These are phyloP conservation scores for Polyodon spathula DNA, from an alignment of 2,113 vertebrate species.

Conservation along the genomic window DNA sequence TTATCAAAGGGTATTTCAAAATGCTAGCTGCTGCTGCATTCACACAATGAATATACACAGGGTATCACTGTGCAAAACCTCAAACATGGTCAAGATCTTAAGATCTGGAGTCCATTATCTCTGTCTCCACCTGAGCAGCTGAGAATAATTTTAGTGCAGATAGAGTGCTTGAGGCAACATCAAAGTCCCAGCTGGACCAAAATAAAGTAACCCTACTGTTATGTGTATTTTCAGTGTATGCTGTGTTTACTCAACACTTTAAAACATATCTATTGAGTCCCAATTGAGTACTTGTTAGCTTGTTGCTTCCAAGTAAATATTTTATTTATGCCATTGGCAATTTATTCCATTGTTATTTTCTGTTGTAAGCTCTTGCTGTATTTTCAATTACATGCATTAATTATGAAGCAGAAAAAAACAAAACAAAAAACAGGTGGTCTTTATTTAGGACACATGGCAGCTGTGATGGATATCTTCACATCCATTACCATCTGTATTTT, in stretches of 20 bases:
- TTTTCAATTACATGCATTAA: too few relatives aligned
- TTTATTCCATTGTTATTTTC: too few relatives aligned
- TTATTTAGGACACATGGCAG: too few relatives aligned
- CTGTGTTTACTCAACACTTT: neutral
- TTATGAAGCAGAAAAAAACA: too few relatives aligned
- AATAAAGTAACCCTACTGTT: conserved; percentile 20
- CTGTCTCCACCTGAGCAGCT: conserved; percentile 31
- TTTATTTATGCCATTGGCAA: too few relatives aligned
- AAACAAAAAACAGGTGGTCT: too few relatives aligned
- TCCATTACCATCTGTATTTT: too few relatives aligned
- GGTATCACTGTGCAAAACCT: neutral
- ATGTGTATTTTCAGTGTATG: conserved; percentile 10
- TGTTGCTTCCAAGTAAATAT: neutral
- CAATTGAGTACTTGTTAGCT: too few relatives aligned
- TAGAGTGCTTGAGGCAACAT: conserved; percentile 22
- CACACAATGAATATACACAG: neutral
- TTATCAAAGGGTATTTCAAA: too few relatives aligned
- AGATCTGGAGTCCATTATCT: conserved; percentile 33
- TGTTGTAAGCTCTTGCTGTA: too few relatives aligned
- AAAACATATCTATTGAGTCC: neutral
- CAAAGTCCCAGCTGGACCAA: conserved; percentile 26
- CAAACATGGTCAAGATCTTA: conserved; percentile 3
- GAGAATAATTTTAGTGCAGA: conserved; percentile 17
- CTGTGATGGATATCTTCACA: too few relatives aligned
- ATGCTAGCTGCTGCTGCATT: too few relatives aligned